A percentile compares a stretch with the other conserved stretches of the same genome.
These are phyloP conservation scores for Luehdorfia chinensis DNA, from an alignment of 1,140 invertebrate species.

Conservation along the genomic window DNA sequence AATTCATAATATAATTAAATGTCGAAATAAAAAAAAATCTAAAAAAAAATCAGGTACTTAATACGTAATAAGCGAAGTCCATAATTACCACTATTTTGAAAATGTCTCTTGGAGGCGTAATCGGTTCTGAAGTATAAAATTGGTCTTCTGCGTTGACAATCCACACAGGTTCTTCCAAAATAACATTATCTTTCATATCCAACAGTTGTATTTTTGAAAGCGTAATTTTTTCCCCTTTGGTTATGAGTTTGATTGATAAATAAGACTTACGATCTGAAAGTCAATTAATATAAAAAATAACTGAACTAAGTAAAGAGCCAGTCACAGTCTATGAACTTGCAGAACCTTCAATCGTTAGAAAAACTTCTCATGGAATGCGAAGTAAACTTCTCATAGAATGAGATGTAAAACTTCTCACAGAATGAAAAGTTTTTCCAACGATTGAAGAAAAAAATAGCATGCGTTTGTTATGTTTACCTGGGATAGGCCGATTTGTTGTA, in stretches of 20 bases:
- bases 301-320: no score
- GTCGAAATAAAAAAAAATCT: not conserved
- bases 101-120: constrained; percentile 17
- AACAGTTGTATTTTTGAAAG: constrained; percentile 20
- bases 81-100: constrained; percentile 32
- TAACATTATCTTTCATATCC: constrained; percentile 19
- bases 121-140: constrained; percentile 21
- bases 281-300: no score
- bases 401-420: no score
- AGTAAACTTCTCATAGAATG: no score
- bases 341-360: no score
- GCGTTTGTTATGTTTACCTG: no score
- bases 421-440: no score
- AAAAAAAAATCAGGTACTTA: not conserved
- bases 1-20: constrained; percentile 13
- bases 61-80: not conserved
- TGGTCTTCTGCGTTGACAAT: constrained; percentile 20
- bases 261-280: constrained; percentile 22
- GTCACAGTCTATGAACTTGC: no score
- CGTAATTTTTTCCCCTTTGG: constrained; percentile 1
- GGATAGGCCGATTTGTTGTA: constrained; percentile 18
- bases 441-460: no score
- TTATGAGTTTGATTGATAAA: constrained; percentile 23
- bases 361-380: no score
- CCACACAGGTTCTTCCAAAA: constrained; percentile 15